These are phyloP conservation scores for Sciurus carolinensis DNA, from an alignment of 2,797 vertebrate species.

Conservation along the genomic window DNA sequence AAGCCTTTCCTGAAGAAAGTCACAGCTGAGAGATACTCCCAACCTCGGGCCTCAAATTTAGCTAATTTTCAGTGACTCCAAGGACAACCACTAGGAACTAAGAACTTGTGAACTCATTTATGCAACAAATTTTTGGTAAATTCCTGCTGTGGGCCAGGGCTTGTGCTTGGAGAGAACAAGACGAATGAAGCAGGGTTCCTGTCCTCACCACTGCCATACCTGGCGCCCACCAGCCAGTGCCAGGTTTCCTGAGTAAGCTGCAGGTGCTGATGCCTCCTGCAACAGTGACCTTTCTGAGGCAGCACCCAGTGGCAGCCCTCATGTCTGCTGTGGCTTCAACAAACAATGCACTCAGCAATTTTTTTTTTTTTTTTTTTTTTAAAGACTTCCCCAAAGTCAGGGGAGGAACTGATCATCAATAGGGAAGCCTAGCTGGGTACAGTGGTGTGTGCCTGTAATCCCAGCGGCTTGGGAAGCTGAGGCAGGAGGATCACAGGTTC, in stretches of 20 bases:
- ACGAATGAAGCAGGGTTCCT: background rate
- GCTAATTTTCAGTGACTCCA: background rate
- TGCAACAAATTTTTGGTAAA: background rate
- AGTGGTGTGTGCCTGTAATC: no score
- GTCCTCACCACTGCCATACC: background rate
- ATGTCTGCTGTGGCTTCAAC: background rate
- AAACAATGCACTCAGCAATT: background rate
- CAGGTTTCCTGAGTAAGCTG: background rate
- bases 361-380: background rate
- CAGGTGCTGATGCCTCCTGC: fast-evolving
- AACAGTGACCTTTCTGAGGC: background rate
- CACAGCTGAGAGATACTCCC: background rate
- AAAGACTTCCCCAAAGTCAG: slow-evolving; percentile 36
- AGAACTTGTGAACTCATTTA: background rate
- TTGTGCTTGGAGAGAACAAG: background rate
- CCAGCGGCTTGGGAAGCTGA: no score
- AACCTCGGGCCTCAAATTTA: background rate
- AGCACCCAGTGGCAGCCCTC: background rate
- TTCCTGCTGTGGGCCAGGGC: background rate
- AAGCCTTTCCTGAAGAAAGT: background rate
- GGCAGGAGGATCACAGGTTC: no score
- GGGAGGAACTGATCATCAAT: background rate
- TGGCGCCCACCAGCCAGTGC: background rate
- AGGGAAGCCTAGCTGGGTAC: fast-evolving
- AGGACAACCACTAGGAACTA: background rate